Percentiles rank a stretch among this genome's conserved stretches.
Conservation (phyloP, 2,113 vertebrate genomes). For the Myrmophylax atrothorax region DNA sequence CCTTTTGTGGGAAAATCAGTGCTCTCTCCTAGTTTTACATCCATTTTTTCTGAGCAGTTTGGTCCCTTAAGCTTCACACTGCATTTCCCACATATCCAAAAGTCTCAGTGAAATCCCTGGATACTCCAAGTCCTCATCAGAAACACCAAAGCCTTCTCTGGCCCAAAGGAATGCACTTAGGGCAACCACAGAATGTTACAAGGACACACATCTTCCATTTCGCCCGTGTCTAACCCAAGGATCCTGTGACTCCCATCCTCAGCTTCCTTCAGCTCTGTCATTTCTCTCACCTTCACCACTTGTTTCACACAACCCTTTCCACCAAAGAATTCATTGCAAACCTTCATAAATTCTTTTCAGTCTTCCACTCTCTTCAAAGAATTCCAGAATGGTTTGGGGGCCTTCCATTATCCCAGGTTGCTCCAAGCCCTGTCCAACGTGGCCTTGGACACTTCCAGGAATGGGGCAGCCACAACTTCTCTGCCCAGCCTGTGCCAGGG, state of each 20-base stretch:
- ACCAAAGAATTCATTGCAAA: neutral
- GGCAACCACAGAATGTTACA: neutral
- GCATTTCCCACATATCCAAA: neutral
- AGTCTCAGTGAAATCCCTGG: neutral
- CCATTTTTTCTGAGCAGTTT: neutral
- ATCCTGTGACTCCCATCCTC: neutral
- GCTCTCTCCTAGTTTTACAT: neutral
- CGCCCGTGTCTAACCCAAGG: neutral
- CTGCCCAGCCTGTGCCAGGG: neutral
- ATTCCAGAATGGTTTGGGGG: neutral
- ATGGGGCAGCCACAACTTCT: neutral
- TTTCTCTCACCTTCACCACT: neutral
- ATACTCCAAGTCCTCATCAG: neutral
- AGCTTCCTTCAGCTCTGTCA: neutral
- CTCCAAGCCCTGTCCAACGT: neutral
- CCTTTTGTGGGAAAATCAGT: neutral
- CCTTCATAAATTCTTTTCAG: neutral
- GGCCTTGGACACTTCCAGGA: neutral
- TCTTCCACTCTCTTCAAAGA: neutral
- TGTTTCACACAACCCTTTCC: neutral
- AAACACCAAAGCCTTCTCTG: neutral
- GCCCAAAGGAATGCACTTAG: neutral
- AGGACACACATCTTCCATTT: neutral
- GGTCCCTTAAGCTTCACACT: neutral
- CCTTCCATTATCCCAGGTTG: neutral